Conservation (phyloP, 2,113 vertebrate species). For the Urocitellus parryii region DNA sequence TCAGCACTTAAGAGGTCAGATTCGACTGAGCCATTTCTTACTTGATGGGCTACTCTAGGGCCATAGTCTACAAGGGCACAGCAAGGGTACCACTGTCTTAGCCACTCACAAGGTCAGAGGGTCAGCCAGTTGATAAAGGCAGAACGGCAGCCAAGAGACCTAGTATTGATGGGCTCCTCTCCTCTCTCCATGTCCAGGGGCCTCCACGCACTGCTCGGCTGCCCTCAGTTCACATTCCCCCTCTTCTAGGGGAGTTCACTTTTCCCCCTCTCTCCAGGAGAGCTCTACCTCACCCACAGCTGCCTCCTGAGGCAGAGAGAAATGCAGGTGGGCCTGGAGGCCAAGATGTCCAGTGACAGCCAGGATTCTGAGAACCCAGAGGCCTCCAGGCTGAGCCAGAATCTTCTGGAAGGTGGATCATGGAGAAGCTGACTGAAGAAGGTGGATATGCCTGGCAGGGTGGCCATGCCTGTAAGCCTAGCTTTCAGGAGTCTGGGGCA, state of each 20-base stretch:
- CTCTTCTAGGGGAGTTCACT: neutral
- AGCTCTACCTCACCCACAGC: neutral
- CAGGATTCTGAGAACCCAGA: neutral
- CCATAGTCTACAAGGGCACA: neutral
- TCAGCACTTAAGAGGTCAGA: conserved; percentile 18
- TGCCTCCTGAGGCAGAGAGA: neutral
- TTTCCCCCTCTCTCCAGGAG: neutral
- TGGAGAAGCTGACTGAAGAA: neutral
- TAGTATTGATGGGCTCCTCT: neutral
- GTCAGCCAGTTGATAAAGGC: neutral
- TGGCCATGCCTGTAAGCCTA: too few relatives aligned
- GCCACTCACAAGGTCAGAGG: too few relatives aligned
- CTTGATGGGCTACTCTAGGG: neutral
- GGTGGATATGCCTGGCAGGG: too few relatives aligned
- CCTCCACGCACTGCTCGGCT: neutral
- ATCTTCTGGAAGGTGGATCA: fast-evolving
- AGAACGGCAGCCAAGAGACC: neutral
- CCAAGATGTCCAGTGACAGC: neutral
- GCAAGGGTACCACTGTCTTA: neutral
- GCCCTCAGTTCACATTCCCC: too few relatives aligned
- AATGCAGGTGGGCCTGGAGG: neutral
- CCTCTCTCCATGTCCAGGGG: fast-evolving
- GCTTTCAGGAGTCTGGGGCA: too few relatives aligned
- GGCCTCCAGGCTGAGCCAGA: neutral
- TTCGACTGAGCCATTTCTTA: neutral